Evolutionary conservation across 2,888 invertebrate species (phyloP).

Genomic region (Limnephilus marmoratus): DNA sequence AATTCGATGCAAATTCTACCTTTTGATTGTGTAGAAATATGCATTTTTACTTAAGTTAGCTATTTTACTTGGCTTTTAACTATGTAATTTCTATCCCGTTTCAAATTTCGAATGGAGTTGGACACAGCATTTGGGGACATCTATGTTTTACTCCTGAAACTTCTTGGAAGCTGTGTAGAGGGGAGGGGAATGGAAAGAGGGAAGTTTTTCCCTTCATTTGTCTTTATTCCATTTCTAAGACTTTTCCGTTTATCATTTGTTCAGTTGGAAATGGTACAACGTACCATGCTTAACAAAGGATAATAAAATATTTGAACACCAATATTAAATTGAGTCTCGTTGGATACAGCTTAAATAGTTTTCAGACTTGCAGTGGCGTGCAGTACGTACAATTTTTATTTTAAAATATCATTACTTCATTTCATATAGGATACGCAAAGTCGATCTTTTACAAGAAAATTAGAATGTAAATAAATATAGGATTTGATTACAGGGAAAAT

Average conservation of each 20-base stretch:
- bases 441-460: too few relatives aligned
- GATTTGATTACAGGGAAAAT: too few relatives aligned
- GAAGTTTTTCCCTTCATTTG: constrained; percentile 40
- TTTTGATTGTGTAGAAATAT: not conserved
- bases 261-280: not conserved
- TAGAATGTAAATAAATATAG: too few relatives aligned
- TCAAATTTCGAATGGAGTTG: constrained; percentile 36
- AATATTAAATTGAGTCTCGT: not conserved
- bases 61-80: not conserved
- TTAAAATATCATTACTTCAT: not conserved
- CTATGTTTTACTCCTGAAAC: constrained; percentile 45
- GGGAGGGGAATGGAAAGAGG: not conserved
- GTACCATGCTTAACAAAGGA: not conserved
- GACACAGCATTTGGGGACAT: constrained; percentile 38
- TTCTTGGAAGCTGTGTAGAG: constrained; percentile 17
- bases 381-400: not conserved
- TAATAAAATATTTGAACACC: not conserved
- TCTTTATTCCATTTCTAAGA: constrained; percentile 42
- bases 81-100: not conserved
- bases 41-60: not conserved
- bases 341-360: not conserved
- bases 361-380: not conserved
- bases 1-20: not conserved
- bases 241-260: constrained; percentile 47
- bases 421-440: not conserved